Base-by-base conservation (phyloP, 2,888 invertebrate genomes). In the Anticlea derivata region DNA sequence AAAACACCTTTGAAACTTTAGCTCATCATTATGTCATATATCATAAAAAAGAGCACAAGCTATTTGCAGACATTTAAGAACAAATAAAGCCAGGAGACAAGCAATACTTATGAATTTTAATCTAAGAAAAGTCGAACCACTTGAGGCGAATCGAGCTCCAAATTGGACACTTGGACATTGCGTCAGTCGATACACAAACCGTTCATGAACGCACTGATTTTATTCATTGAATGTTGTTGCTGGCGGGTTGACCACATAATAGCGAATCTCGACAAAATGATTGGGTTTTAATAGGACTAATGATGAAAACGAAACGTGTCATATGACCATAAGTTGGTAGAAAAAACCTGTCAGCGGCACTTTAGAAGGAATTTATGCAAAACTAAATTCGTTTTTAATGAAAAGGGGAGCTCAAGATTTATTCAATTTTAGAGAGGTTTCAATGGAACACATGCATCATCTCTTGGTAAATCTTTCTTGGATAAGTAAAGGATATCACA, bases 91-190 rank as follows among this genome's bases (percentile, higher is more conserved):
- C n/a, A 35, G 6, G 26, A 38, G 38, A 5, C 39, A 47, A 66
- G 49, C 50, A 50, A 67, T 67, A 56, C 61, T 65, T 61, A 71
- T 69, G 66, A 70, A 71, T 74, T 81, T 69, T 83, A 82, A 85
- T 83, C 86, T 85, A 82, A 78, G 80, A 79, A 79, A 85, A 86
- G 79, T 84, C 82, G 73, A 78, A 82, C 83, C 88, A 87, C 85
- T 88, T 87, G 79, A 82, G 69, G 73, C 67, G 69, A 79, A 73
- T 75, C 73, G 78, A 80, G 84, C 80, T 80, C 84, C 86, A 86
- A 86, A 87, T 88, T 87, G 86, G 80, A 81, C 86, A 83, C 83
- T 80, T 76, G 85, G 66, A 60, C 67, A 75, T 86, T 87, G 84
- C 88, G 87, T 88, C 88, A 89, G 83, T 75, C 72, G 78, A 79